phyloP scores from a whole-genome alignment of 2,888 invertebrate genomes.

The Linnaemya tessellans region DNA sequence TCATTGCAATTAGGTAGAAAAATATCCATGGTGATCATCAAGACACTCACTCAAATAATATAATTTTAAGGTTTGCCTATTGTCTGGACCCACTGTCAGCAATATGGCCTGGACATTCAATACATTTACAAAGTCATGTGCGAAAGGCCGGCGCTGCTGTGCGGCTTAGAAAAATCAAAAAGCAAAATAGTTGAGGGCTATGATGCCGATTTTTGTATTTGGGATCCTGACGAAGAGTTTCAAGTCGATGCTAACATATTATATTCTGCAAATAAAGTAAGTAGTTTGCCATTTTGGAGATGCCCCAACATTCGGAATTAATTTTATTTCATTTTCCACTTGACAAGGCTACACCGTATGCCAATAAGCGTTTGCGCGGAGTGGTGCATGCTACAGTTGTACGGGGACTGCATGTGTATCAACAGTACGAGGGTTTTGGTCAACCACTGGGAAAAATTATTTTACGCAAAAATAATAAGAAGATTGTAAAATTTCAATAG shows the following conservation, averaged over 20 bases:
- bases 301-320: constrained; percentile 75
- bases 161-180: constrained; percentile 86
- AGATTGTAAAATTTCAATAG: constrained; percentile 81
- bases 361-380: constrained; percentile 86
- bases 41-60: not conserved
- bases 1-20: constrained; percentile 88
- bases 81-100: constrained; percentile 87
- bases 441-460: constrained; percentile 82
- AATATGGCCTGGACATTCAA: constrained; percentile 84
- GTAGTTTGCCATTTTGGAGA: not conserved
- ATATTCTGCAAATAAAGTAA: constrained; percentile 87
- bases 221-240: constrained; percentile 87
- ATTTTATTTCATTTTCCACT: not conserved
- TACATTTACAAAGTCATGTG: constrained; percentile 86
- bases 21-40: not conserved
- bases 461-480: constrained; percentile 79
- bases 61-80: constrained; percentile 85
- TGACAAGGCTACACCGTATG: constrained; percentile 87
- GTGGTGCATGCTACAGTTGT: constrained; percentile 87
- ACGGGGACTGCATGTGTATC: constrained; percentile 86
- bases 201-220: constrained; percentile 89
- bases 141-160: constrained; percentile 86
- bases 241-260: constrained; percentile 85
- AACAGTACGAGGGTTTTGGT: constrained; percentile 81
- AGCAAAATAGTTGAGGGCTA: constrained; percentile 86